Base-by-base conservation (phyloP, 37 sponge, comb jelly and placozoan genomes). In the Aphrocallistes beatrix region DNA sequence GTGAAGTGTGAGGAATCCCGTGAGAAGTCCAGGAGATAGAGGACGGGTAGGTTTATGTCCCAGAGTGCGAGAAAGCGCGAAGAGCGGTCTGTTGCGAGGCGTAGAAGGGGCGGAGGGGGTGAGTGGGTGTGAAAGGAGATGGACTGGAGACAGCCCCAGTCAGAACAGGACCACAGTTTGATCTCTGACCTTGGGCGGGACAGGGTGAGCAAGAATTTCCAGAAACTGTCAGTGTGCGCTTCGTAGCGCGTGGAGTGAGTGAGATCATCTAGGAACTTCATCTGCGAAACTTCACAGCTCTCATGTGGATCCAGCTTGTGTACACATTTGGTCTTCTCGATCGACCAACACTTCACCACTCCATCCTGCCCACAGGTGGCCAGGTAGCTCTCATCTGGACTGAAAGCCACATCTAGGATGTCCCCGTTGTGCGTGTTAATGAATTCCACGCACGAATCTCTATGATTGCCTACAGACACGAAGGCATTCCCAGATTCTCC, bases 141-240 rank as follows among this genome's bases (percentile, higher is more conserved):
- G 1, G 75, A 60, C 21, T 60, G 75, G 8, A 60, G 75, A 60
- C 75, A 60, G n/a, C 75, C 75, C 75, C 75, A 60, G n/a, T 60
- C 75, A 25, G 75, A 32, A 60, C 75, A 60, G 21, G 75, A 60
- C 75, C 75, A 60, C 3, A 60, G 34, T 28, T 60, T 60, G 10
- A 60, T 60, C 34, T 60, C 75, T 8, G 28, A 60, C n/a, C n/a
- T 60, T 19, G 75, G 75, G 3, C 75, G 75, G 8, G 75, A 60
- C 34, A 60, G n/a, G 32, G 75, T 60, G n/a, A 60, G 75, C 10
- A 60, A 25, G 34, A 60, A 60, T 60, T 60, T 60, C 75, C 75
- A 60, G 21, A 60, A 60, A 13, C 75, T 60, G n/a, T 60, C 75
- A 3, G 75, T 28, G n/a, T 60, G 75, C n/a, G 75, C 21, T 60